phyloP scores from a whole-genome alignment of 2,113 vertebrate species.

The Proteles cristata region DNA sequence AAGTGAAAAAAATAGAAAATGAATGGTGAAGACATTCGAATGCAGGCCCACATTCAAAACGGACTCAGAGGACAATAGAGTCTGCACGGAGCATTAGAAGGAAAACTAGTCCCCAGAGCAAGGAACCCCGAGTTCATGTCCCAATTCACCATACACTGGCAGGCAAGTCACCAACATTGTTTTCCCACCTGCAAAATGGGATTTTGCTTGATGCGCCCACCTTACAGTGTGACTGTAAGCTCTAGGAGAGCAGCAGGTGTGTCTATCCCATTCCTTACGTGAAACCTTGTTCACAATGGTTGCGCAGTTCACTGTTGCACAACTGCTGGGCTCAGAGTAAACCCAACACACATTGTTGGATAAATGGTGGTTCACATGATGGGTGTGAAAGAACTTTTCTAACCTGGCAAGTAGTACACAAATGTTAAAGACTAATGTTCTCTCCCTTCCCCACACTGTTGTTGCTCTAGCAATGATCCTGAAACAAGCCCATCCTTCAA shows the following conservation, averaged over 20 bases:
- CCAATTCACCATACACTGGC: neutral
- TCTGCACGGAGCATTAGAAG: neutral
- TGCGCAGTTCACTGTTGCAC: neutral
- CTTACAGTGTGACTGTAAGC: neutral
- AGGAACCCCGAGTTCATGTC: neutral
- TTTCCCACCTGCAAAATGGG: neutral
- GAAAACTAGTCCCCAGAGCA: neutral
- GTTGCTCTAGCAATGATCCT: neutral
- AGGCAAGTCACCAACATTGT: neutral
- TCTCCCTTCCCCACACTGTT: neutral
- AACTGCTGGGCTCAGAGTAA: neutral
- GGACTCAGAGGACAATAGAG: neutral
- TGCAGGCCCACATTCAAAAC: neutral
- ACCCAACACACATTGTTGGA: neutral
- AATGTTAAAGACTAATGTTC: neutral
- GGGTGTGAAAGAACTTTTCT: neutral
- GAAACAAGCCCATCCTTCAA: neutral
- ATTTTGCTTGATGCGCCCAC: neutral
- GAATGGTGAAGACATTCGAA: neutral
- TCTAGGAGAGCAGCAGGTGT: neutral
- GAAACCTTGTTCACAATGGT: neutral
- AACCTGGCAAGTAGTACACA: neutral
- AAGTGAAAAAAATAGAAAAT: constrained; percentile 13
- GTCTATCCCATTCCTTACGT: neutral
- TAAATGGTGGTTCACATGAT: neutral